Evolutionary conservation across 2,113 vertebrate genomes (phyloP).

Genomic region (Protomyctophum bolini): DNA sequence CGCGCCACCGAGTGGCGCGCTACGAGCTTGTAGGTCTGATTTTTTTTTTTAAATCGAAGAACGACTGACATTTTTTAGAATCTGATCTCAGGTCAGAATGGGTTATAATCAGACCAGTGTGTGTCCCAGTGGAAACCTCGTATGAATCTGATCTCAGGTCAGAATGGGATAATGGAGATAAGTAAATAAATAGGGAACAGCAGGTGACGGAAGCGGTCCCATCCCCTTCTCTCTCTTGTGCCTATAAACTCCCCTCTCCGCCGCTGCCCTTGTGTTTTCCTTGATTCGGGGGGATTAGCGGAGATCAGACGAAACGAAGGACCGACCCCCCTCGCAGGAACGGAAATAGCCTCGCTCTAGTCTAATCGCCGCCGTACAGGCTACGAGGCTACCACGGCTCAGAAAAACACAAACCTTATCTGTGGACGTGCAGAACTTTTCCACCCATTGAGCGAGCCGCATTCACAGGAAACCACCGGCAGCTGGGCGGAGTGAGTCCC

Average conservation of each 20-base stretch:
- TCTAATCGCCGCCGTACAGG: conserved; percentile 7
- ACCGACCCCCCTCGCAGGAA: conserved; percentile 2
- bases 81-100: too few species aligned
- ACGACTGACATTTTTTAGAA: too few species aligned
- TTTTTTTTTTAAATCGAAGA: too few species aligned
- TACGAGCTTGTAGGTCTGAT: too few species aligned
- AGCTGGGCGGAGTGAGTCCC: background rate
- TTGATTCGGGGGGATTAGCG: background rate
- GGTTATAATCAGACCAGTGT: too few species aligned
- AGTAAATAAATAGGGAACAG: background rate
- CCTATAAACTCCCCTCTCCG: background rate
- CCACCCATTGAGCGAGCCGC: conserved; percentile 2
- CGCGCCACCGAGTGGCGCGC: conserved; percentile 26
- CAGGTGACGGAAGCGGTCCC: background rate
- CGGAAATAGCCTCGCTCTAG: conserved; percentile 4
- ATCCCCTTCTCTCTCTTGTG: background rate
- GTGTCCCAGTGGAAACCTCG: too few species aligned
- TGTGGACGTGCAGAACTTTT: background rate
- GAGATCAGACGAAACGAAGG: conserved; percentile 3
- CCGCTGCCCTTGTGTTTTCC: background rate
- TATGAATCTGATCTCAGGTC: too few species aligned
- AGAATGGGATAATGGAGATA: too few species aligned
- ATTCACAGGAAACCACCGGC: background rate
- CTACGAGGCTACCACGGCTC: conserved; percentile 3
- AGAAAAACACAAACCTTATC: conserved; percentile 9